Evolutionary conservation across 2,888 invertebrate genomes (phyloP).

Genomic region (Cantharis nigra): DNA sequence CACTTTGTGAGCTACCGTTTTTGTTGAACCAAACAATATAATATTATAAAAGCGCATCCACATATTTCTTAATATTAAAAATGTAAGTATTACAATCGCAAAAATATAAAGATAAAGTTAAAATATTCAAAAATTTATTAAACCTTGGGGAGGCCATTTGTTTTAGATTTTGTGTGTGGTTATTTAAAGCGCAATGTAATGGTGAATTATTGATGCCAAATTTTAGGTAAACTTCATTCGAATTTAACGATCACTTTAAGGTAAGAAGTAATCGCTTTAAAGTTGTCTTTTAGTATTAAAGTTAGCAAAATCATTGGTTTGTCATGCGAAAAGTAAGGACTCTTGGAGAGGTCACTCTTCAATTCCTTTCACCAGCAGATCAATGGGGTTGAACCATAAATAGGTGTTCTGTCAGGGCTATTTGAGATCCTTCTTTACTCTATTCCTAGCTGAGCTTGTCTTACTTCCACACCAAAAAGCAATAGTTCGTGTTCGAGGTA

Average conservation of each 20-base stretch:
- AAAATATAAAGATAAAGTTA: neutral
- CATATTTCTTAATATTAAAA: neutral
- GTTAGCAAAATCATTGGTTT: constrained; percentile 37
- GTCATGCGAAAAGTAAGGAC: constrained; percentile 37
- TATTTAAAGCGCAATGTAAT: neutral
- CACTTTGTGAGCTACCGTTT: neutral
- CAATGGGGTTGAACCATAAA: constrained; percentile 48
- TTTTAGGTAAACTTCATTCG: neutral
- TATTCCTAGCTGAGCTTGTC: constrained; percentile 40
- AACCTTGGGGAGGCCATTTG: neutral
- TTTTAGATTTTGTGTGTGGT: neutral
- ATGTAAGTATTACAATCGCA: neutral
- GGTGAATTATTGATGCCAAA: neutral
- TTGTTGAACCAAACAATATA: neutral
- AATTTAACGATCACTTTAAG: neutral
- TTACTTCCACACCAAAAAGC: constrained; percentile 45
- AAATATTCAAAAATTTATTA: neutral
- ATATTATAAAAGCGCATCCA: neutral
- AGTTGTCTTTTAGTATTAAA: constrained; percentile 13
- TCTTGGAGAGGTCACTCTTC: constrained; percentile 39
- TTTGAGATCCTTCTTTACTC: constrained; percentile 36
- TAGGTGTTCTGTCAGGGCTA: constrained; percentile 45
- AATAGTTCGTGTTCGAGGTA: constrained; percentile 43
- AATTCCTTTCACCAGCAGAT: constrained; percentile 46
- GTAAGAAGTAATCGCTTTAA: neutral